Percentiles rank a stretch among this genome's conserved stretches.
These are phyloP conservation scores for Rhodeus uyekii DNA, from an alignment of 2,797 vertebrate species.

Conservation along the genomic window DNA sequence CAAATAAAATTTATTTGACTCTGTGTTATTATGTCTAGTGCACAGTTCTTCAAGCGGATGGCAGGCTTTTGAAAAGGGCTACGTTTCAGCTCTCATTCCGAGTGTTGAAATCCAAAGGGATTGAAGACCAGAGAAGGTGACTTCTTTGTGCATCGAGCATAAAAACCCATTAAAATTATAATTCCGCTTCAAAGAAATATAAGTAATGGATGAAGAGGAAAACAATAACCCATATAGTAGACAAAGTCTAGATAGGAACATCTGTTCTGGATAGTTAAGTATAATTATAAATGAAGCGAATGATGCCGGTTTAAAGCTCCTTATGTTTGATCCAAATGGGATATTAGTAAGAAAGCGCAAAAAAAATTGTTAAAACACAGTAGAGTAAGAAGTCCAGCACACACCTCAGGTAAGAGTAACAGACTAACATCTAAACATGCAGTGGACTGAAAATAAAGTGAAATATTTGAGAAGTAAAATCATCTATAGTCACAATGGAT, in stretches of 20 bases:
- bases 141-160: conserved; percentile 14
- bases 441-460: neutral
- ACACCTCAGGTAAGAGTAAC: neutral
- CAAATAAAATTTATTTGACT: neutral
- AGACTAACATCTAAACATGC: neutral
- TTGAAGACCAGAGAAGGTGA: conserved; percentile 16
- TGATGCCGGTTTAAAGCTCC: neutral
- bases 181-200: conserved; percentile 36
- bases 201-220: conserved; percentile 17
- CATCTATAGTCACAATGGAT: neutral
- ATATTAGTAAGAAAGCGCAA: neutral
- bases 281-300: conserved; percentile 20
- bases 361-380: conserved; percentile 16
- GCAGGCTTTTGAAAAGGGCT: neutral
- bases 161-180: conserved; percentile 40
- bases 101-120: neutral
- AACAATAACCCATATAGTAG: conserved; percentile 17
- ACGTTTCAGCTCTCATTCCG: neutral
- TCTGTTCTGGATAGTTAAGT: conserved; percentile 36
- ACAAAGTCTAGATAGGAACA: conserved; percentile 19
- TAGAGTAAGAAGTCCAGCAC: conserved; percentile 17
- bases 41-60: neutral
- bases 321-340: conserved; percentile 15
- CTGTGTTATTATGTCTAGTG: neutral
- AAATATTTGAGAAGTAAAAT: neutral